These are phyloP conservation scores for Aleadryas rufinucha DNA, from an alignment of 2,113 vertebrate species.

Conservation along the genomic window DNA sequence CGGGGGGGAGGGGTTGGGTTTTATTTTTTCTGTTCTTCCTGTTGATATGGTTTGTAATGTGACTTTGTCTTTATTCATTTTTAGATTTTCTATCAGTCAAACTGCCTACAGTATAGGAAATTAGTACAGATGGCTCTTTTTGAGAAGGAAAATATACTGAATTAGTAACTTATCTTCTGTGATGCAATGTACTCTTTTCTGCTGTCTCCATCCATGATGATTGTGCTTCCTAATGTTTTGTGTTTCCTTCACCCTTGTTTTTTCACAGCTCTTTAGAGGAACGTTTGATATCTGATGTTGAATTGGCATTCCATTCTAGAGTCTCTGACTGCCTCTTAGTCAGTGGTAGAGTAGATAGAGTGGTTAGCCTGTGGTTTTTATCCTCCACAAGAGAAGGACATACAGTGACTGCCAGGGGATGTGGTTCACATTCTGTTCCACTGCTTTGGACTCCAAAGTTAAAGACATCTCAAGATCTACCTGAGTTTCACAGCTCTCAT, in stretches of 20 bases:
- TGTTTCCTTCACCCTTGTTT: background rate
- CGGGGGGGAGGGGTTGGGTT: too few relatives aligned
- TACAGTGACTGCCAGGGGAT: background rate
- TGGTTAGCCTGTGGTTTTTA: background rate
- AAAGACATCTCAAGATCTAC: background rate
- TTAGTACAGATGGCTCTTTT: background rate
- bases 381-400: background rate
- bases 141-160: background rate
- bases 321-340: background rate
- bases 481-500: background rate
- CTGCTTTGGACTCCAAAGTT: background rate
- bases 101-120: background rate
- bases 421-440: background rate
- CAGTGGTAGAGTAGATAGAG: background rate
- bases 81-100: background rate
- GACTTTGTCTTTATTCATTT: background rate
- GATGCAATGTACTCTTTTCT: background rate
- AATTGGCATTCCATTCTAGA: background rate
- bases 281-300: background rate
- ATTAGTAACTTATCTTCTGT: background rate
- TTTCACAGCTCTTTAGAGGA: background rate
- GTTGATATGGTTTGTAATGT: background rate
- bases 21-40: background rate
- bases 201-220: background rate
- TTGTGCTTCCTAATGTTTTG: background rate